Percentiles rank a stretch among this genome's conserved stretches.
Conservation (phyloP, 2,113 vertebrate genomes). For the Okapia johnstoni region DNA sequence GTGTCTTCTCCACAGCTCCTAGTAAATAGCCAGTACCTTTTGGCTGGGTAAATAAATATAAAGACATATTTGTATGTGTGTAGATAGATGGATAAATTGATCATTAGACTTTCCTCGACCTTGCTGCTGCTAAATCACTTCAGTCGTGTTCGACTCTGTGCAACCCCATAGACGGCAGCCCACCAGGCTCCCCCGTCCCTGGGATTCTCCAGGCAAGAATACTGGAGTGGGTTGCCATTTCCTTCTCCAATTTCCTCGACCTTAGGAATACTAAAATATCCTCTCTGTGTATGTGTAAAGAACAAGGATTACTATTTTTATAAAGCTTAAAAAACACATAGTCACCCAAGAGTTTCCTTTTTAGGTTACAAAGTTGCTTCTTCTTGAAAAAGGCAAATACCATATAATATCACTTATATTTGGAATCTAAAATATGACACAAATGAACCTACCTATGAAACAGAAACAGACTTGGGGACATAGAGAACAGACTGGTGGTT, state of each 20-base stretch:
- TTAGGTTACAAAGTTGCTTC: not conserved
- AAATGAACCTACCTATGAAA: not conserved
- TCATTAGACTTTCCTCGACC: not conserved
- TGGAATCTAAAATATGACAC: too few species aligned
- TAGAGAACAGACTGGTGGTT: not conserved
- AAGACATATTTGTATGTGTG: not conserved
- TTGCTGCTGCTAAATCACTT: too few species aligned
- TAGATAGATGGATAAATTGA: too few species aligned
- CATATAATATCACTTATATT: not conserved
- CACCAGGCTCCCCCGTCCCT: too few species aligned
- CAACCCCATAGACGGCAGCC: too few species aligned
- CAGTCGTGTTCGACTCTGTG: too few species aligned
- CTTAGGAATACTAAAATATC: not conserved
- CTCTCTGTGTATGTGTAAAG: not conserved
- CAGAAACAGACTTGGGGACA: not conserved
- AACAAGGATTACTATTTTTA: not conserved
- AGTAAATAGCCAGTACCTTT: not conserved
- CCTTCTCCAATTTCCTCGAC: not conserved
- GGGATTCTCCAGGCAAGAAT: too few species aligned
- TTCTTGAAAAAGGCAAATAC: not conserved
- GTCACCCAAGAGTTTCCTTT: not conserved
- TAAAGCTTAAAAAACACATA: not conserved
- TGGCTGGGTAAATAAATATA: not conserved
- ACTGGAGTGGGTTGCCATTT: too few species aligned
- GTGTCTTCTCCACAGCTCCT: not conserved